phyloP scores from a whole-genome alignment of 2,888 invertebrate genomes.

The Augochlorella aurata region DNA sequence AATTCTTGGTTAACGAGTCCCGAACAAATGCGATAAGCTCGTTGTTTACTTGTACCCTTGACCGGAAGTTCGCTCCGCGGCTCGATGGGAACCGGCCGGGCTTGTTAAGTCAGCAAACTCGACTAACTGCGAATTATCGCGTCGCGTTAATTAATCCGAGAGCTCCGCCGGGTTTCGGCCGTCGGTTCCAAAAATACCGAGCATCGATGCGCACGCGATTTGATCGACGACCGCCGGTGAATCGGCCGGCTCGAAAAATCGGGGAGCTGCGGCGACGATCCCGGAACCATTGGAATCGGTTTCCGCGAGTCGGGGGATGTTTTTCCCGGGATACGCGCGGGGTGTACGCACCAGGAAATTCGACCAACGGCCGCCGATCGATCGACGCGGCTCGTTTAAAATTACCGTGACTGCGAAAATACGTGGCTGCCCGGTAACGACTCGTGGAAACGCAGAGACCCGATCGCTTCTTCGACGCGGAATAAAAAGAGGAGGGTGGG shows the following conservation, averaged over 20 bases:
- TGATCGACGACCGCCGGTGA: too few species aligned
- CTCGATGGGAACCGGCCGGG: not conserved
- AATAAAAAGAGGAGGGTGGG: slow-evolving; percentile 17
- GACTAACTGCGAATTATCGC: not conserved
- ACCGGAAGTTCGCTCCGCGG: not conserved
- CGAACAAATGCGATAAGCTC: not conserved
- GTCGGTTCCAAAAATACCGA: not conserved
- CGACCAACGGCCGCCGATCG: slow-evolving; percentile 10
- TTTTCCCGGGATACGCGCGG: not conserved
- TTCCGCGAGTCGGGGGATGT: not conserved
- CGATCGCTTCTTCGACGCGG: slow-evolving; percentile 46
- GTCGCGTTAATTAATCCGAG: not conserved
- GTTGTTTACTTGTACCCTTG: not conserved
- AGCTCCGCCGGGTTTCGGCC: not conserved
- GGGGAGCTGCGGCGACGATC: not conserved
- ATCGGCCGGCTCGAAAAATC: too few species aligned
- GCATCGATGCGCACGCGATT: not conserved
- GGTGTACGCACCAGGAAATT: not conserved
- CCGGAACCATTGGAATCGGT: not conserved
- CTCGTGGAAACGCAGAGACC: slow-evolving; percentile 22
- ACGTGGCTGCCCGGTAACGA: slow-evolving; percentile 10
- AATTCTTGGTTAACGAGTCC: slow-evolving; percentile 1
- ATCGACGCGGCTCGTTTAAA: slow-evolving; percentile 34
- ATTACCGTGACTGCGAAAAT: slow-evolving; percentile 15
- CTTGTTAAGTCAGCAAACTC: slow-evolving; percentile 5